Conservation (phyloP, 2,888 invertebrate species). For the Heliconius hortense region DNA sequence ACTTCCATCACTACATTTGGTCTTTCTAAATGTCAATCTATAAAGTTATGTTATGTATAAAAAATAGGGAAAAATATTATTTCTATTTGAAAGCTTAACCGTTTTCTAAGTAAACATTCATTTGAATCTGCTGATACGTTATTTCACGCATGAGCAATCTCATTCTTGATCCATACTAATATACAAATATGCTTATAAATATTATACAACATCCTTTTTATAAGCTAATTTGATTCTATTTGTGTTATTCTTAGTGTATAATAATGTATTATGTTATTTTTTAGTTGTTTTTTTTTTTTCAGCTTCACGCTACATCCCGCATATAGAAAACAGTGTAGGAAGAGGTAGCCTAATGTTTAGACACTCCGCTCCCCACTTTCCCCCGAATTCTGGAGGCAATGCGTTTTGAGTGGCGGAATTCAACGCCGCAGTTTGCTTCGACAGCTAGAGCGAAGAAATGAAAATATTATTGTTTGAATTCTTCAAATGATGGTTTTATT, state of each 20-base stretch:
- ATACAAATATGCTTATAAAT: constrained; percentile 4
- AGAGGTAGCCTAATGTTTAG: too few relatives aligned
- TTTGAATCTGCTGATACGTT: constrained; percentile 24
- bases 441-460: neutral
- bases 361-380: too few relatives aligned
- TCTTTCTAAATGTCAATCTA: neutral
- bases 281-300: too few relatives aligned
- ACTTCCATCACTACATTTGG: neutral
- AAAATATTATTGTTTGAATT: neutral
- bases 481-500: too few relatives aligned
- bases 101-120: constrained; percentile 20
- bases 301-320: too few relatives aligned
- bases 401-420: too few relatives aligned
- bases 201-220: constrained; percentile 3
- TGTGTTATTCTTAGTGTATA: neutral
- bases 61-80: constrained; percentile 3
- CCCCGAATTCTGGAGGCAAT: too few relatives aligned
- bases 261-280: neutral
- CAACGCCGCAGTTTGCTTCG: too few relatives aligned
- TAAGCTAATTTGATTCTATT: constrained; percentile 9
- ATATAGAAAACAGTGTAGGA: too few relatives aligned
- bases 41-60: neutral
- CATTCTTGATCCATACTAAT: constrained; percentile 13
- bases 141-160: constrained; percentile 20
- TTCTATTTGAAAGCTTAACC: constrained; percentile 10